A percentile compares a stretch with the other conserved stretches of the same genome.
Conservation (phyloP, 2,113 vertebrate species). For the Nycticebus coucang region DNA sequence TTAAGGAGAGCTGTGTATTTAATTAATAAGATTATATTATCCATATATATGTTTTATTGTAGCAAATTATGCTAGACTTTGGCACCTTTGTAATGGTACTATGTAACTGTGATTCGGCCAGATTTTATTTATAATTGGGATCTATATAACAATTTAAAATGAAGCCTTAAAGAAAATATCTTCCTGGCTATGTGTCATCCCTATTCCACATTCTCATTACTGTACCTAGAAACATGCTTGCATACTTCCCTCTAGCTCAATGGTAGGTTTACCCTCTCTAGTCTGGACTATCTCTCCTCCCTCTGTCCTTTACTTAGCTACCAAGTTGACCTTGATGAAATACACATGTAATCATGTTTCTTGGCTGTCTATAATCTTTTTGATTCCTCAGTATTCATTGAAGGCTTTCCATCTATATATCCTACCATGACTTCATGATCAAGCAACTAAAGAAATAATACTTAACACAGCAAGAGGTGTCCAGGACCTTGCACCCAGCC, state of each 20-base stretch:
- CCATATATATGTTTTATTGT: slow-evolving; percentile 6
- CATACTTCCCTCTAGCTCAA: background rate
- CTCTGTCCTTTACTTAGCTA: background rate
- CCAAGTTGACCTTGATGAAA: background rate
- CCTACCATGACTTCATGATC: background rate
- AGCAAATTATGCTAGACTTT: background rate
- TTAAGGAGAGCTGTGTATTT: background rate
- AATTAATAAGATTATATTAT: background rate
- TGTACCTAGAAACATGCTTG: background rate
- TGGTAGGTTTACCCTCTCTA: background rate
- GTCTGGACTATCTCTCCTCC: background rate
- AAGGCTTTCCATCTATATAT: background rate
- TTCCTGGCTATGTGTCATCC: background rate
- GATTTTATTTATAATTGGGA: slow-evolving; percentile 30
- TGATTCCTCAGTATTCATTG: slow-evolving; percentile 1
- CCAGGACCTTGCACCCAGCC: background rate
- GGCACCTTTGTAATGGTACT: background rate
- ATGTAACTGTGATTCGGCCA: background rate
- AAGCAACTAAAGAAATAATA: background rate
- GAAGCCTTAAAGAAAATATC: background rate
- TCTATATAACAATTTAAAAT: background rate
- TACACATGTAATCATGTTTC: background rate
- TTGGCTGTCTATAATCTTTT: background rate
- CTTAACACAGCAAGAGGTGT: slow-evolving; percentile 2
- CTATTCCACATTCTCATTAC: background rate